phyloP scores from a whole-genome alignment of 2,797 vertebrate genomes.

The Heliangelus exortis region DNA sequence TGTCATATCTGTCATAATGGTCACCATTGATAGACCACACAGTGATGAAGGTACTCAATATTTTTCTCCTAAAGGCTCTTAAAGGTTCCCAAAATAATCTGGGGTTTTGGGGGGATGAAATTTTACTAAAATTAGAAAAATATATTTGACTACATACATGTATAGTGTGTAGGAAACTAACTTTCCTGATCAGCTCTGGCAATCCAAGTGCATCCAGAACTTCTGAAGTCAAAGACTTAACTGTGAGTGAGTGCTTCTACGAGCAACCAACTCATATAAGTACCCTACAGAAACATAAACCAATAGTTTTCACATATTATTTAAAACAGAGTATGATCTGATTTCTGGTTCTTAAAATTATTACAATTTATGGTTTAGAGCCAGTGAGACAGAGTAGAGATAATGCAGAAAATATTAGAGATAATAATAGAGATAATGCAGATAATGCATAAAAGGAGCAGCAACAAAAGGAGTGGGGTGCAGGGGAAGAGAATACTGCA shows the following conservation, averaged over 20 bases:
- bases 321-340: background rate
- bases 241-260: background rate
- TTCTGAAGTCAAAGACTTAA: background rate
- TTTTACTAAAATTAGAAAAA: background rate
- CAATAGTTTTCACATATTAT: background rate
- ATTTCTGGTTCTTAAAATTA: background rate
- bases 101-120: accelerated
- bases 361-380: background rate
- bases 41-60: background rate
- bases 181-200: background rate
- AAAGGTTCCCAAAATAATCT: background rate
- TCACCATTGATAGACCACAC: background rate
- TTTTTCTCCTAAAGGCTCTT: background rate
- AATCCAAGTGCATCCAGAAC: background rate
- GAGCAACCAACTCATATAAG: background rate
- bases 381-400: background rate
- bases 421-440: too few species aligned
- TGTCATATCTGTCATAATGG: background rate
- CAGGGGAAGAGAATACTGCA: background rate
- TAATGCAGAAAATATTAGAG: background rate
- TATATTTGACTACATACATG: background rate
- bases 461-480: too few species aligned
- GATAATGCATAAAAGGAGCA: accelerated
- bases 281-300: background rate
- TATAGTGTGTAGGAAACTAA: background rate